Evolutionary conservation across 2,797 vertebrate genomes (phyloP).

Genomic region (Choloepus didactylus): DNA sequence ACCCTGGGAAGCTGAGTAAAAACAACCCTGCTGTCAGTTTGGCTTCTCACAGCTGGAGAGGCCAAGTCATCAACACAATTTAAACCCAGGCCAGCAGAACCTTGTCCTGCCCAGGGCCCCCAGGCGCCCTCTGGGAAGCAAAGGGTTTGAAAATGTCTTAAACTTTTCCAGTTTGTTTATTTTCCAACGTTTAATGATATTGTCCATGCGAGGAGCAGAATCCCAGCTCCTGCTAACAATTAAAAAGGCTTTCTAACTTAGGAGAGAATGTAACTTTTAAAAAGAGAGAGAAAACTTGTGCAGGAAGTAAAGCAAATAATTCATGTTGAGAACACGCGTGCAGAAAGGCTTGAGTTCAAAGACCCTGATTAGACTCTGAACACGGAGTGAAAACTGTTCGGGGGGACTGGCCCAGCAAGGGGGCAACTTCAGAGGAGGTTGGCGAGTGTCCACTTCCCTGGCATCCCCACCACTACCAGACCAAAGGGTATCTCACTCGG

Average conservation of each 20-base stretch:
- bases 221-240: slow-evolving; percentile 82
- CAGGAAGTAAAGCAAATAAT: slow-evolving; percentile 58
- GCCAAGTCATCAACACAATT: slow-evolving; percentile 89
- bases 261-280: slow-evolving; percentile 68
- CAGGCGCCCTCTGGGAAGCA: slow-evolving; percentile 87
- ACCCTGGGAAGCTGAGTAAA: slow-evolving; percentile 86
- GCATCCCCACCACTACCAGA: fast-evolving
- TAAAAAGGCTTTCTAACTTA: slow-evolving; percentile 82
- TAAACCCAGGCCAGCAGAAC: slow-evolving; percentile 89
- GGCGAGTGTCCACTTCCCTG: neutral
- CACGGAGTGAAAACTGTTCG: neutral
- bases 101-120: slow-evolving; percentile 86
- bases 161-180: slow-evolving; percentile 84
- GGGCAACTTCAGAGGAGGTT: neutral
- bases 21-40: slow-evolving; percentile 88
- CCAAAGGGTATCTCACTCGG: neutral
- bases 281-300: slow-evolving; percentile 21
- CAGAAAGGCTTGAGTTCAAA: neutral
- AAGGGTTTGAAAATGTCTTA: slow-evolving; percentile 88
- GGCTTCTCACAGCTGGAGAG: slow-evolving; percentile 88
- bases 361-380: neutral
- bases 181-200: slow-evolving; percentile 84
- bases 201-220: slow-evolving; percentile 82
- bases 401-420: neutral
- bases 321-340: neutral